These are phyloP conservation scores for Drosophila borealis DNA, from an alignment of 2,888 invertebrate species.

Conservation along the genomic window DNA sequence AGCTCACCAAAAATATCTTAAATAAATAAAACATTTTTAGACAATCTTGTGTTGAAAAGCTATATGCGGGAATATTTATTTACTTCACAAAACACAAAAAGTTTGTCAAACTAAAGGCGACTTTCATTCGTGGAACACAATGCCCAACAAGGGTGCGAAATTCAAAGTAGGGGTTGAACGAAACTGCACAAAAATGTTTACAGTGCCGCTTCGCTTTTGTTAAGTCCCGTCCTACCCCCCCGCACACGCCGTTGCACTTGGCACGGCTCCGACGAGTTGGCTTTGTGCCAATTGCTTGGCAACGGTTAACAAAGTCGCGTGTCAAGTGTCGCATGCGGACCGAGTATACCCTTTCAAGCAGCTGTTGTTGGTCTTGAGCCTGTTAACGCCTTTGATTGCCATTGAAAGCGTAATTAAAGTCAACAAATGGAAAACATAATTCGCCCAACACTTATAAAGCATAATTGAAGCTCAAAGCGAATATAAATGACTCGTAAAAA, in stretches of 20 bases:
- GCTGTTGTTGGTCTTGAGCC: constrained; percentile 16
- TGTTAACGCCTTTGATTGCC: constrained; percentile 57
- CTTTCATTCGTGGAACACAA: constrained; percentile 14
- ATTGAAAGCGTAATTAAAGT: constrained; percentile 49
- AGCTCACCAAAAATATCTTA: not conserved
- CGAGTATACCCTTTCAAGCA: constrained; percentile 24
- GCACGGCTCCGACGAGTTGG: constrained; percentile 5
- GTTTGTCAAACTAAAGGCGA: constrained; percentile 6
- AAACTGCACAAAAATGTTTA: constrained; percentile 28
- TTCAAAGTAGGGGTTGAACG: not conserved
- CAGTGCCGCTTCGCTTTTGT: not conserved
- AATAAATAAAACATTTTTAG: not conserved
- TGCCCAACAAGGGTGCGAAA: not conserved
- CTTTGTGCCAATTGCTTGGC: constrained; percentile 32
- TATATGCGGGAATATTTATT: constrained; percentile 11
- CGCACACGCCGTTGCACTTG: not conserved
- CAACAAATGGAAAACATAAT: constrained; percentile 40
- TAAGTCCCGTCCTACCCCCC: not conserved
- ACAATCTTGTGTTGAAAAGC: not conserved
- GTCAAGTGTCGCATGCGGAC: constrained; percentile 64
- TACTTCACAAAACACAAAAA: constrained; percentile 4
- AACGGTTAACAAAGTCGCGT: constrained; percentile 59
- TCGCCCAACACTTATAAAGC: constrained; percentile 15
- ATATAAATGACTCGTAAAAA: constrained; percentile 24
- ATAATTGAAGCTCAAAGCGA: constrained; percentile 24